Base-by-base conservation (phyloP, 2,797 vertebrate genomes). In the Lepilemur ruficaudatus region DNA sequence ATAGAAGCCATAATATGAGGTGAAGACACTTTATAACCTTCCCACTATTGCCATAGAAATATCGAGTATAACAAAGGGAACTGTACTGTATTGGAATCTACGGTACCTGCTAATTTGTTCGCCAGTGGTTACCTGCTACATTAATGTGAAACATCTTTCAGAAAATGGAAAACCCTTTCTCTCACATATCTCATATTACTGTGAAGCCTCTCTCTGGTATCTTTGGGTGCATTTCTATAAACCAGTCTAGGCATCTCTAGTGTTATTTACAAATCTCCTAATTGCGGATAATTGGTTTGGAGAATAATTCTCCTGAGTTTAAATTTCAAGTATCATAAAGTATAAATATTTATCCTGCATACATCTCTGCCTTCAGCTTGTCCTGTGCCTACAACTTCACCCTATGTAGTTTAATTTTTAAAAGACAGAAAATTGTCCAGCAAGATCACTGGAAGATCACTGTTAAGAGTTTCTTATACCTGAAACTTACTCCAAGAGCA, bases 331-430 rank as follows among this genome's bases (percentile, higher is more conserved):
- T 69, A n/a, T 70, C 83, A 61, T 38, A 78, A 25, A 48, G 41
- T 76, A 18, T 52, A 73, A 63, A 28, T 55, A 38, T 69, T 75
- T 78, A 67, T 43, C 43, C 15, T 76, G 15, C 12, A 22, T 0
- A 43, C 4, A 61, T 30, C 2, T 43, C 82, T 91, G 13, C 22
- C 20, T 92, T 93, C 20, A 76, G 30, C 8, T 43, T 61, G 4
- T 82, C 4, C 4, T 59, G 0, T 48, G 2, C 5, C 30, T 13
- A 79, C 22, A 79, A 46, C 30, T 81, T 87, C 22, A 38, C 13
- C 7, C 13, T 65, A 43, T 48, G 38, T 69, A 81, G 15, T 80
- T 95, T 82, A 75, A 79, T 81, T 59, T 88, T 85, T 52, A 65
- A 76, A 67, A 59, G 10, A 23, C 2, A 89, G 46, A 82, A 63